phyloP scores from a whole-genome alignment of 2,113 vertebrate species.

The Mustelus asterias region DNA sequence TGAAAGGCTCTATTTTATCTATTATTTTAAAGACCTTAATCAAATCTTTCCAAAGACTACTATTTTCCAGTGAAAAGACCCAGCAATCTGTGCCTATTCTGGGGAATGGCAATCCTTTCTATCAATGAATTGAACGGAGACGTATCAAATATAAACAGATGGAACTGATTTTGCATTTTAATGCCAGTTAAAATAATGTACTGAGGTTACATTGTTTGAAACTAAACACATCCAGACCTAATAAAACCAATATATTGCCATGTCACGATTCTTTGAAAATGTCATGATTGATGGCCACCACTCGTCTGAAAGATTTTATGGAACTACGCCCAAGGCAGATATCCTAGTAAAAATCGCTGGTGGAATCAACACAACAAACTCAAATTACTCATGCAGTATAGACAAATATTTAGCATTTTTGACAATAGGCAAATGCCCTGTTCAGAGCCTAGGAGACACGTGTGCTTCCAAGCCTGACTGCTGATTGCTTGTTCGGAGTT shows the following conservation, averaged over 20 bases:
- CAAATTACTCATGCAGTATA: background rate
- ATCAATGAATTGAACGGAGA: background rate
- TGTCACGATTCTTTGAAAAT: background rate
- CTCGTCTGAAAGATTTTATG: background rate
- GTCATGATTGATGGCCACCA: background rate
- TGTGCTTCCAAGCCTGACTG: background rate
- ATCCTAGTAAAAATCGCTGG: background rate
- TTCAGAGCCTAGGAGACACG: background rate
- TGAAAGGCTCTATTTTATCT: background rate
- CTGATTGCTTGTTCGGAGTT: background rate
- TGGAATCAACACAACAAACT: background rate
- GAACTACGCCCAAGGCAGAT: background rate
- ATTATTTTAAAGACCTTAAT: background rate
- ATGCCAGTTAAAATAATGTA: background rate
- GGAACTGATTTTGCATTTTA: background rate
- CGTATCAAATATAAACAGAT: background rate
- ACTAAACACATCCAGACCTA: background rate
- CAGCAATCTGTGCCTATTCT: background rate
- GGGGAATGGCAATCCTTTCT: background rate
- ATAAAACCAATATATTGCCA: background rate
- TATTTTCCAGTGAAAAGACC: background rate
- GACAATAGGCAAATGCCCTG: background rate
- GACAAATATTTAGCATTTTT: background rate
- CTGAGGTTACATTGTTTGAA: background rate
- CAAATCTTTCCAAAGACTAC: background rate